A percentile compares a stretch with the other conserved stretches of the same genome.
These are phyloP conservation scores for Anas platyrhynchos DNA, from an alignment of 2,113 vertebrate species.

Conservation along the genomic window DNA sequence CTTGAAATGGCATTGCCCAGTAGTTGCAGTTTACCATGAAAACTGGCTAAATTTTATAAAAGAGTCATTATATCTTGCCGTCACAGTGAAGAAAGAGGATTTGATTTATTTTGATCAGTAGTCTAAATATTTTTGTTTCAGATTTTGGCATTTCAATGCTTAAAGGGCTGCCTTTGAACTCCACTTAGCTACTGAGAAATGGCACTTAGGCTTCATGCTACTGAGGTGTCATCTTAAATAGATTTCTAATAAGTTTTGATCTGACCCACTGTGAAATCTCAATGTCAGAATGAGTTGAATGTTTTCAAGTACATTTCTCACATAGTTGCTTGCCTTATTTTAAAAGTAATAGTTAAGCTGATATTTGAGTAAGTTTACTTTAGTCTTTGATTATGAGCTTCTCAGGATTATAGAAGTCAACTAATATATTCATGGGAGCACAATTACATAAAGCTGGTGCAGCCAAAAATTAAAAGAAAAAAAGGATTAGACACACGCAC, in stretches of 20 bases:
- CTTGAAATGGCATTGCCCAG: neutral
- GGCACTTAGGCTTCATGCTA: neutral
- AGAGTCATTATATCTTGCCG: neutral
- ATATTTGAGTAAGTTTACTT: neutral
- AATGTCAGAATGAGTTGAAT: neutral
- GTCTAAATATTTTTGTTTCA: neutral
- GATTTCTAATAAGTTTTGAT: neutral
- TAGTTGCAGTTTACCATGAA: neutral
- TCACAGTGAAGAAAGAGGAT: neutral
- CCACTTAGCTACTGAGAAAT: neutral
- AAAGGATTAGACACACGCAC: neutral
- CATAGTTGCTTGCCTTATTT: neutral
- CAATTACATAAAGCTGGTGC: neutral
- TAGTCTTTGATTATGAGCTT: neutral
- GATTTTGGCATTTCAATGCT: neutral
- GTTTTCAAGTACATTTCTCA: neutral
- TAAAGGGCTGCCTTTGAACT: conserved; percentile 24
- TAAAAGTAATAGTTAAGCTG: conserved; percentile 3
- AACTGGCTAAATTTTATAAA: neutral
- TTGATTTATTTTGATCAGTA: neutral
- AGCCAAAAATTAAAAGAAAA: neutral
- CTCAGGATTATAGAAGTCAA: neutral
- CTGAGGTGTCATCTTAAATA: neutral
- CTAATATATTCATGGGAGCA: neutral
- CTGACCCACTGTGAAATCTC: neutral